A percentile compares a stretch with the other conserved stretches of the same genome.
These are phyloP conservation scores for Carollia perspicillata DNA, from an alignment of 2,113 vertebrate genomes.

Conservation along the genomic window DNA sequence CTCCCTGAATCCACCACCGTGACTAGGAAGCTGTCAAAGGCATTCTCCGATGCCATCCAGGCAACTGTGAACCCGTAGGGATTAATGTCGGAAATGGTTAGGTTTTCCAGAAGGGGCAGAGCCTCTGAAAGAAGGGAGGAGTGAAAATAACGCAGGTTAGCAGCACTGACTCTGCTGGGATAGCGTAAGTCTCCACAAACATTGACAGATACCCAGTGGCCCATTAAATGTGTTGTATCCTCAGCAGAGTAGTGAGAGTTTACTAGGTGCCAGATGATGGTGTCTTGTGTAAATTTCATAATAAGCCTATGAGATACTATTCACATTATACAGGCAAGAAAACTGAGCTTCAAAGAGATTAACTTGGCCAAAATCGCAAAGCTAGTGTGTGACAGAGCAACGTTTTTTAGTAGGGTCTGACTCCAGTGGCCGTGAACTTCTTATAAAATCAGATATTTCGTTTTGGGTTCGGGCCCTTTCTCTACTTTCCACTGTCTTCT, in stretches of 20 bases:
- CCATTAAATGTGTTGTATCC: background rate
- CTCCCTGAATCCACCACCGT: slow-evolving; percentile 95
- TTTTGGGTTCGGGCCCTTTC: background rate
- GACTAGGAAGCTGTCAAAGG: slow-evolving; percentile 93
- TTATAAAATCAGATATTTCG: background rate
- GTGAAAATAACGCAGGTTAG: slow-evolving; percentile 79
- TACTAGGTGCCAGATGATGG: background rate
- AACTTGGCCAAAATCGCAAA: background rate
- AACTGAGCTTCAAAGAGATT: background rate
- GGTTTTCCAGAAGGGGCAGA: slow-evolving; percentile 95
- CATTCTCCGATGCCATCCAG: slow-evolving; percentile 87
- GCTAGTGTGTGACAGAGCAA: background rate
- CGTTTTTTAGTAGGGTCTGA: background rate
- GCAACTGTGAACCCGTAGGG: slow-evolving; percentile 89
- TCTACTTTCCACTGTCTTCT: background rate
- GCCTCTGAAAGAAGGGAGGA: slow-evolving; percentile 88
- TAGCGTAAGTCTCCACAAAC: background rate
- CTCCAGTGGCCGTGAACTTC: background rate
- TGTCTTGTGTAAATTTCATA: background rate
- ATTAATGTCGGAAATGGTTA: slow-evolving; percentile 92
- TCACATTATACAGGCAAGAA: background rate
- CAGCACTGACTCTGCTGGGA: background rate
- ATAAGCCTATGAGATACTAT: background rate
- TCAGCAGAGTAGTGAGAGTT: background rate
- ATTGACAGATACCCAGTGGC: background rate